Conservation (phyloP, 1,140 invertebrate species). For the Reticulitermes speratus region DNA sequence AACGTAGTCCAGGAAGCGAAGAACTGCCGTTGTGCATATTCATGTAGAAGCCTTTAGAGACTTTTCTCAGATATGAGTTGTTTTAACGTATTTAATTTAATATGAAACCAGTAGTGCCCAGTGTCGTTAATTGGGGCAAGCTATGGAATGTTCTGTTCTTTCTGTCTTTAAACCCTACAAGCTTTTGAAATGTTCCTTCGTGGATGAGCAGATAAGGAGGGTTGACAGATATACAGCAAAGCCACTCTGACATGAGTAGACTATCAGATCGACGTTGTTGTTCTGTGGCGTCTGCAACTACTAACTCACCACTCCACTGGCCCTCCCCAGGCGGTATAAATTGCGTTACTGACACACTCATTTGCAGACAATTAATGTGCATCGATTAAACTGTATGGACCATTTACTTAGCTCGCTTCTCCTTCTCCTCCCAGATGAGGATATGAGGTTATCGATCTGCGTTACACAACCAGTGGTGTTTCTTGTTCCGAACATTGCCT, state of each 20-base stretch:
- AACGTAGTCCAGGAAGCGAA: no score
- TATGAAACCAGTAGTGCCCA: no score
- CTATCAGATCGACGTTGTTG: background rate
- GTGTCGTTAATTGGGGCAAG: no score
- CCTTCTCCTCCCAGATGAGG: background rate
- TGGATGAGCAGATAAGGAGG: background rate
- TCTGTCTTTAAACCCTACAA: no score
- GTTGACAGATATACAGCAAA: no score
- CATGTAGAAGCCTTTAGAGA: no score
- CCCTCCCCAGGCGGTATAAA: background rate
- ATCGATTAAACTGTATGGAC: slow-evolving; percentile 16
- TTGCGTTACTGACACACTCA: background rate
- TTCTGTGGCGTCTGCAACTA: background rate
- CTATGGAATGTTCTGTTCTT: no score
- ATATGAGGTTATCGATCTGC: slow-evolving; percentile 16
- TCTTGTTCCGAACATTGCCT: no score
- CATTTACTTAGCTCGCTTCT: background rate
- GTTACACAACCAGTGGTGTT: background rate
- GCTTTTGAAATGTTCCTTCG: background rate
- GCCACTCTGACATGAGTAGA: background rate
- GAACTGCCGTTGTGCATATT: no score
- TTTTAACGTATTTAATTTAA: no score
- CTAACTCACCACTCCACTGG: background rate
- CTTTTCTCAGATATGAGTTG: no score
- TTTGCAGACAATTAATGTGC: slow-evolving; percentile 10